Conservation (phyloP, 1,140 invertebrate genomes). For the Vollenhovia emeryi region DNA sequence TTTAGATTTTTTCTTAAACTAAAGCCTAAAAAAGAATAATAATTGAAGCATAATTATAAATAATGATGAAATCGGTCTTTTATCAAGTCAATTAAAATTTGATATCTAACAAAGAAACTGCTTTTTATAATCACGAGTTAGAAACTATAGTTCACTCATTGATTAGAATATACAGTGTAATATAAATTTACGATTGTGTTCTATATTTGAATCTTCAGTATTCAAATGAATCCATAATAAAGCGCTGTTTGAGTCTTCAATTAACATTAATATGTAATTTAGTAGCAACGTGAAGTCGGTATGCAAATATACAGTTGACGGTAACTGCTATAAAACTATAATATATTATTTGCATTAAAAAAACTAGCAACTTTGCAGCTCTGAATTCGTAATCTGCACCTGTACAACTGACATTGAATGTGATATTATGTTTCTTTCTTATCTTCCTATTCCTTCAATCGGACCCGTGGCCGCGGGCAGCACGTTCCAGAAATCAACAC, state of each 20-base stretch:
- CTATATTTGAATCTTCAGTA: background rate
- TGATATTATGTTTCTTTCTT: background rate
- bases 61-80: background rate
- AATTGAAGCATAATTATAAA: background rate
- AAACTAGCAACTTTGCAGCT: background rate
- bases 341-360: background rate
- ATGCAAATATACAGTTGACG: background rate
- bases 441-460: background rate
- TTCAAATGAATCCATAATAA: too few relatives aligned
- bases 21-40: background rate
- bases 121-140: slow-evolving; percentile 12
- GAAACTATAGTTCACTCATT: background rate
- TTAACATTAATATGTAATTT: background rate
- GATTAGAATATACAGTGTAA: background rate
- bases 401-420: background rate
- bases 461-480: slow-evolving; percentile 62
- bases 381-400: background rate
- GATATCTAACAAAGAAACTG: background rate
- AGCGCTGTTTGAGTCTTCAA: too few relatives aligned
- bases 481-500: slow-evolving; percentile 70
- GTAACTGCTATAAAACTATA: background rate
- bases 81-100: background rate
- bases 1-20: background rate
- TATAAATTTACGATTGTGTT: slow-evolving; percentile 7
- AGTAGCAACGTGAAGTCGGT: background rate